Percentiles rank a stretch among this genome's conserved stretches.
phyloP scores from a whole-genome alignment of 2,888 invertebrate species.

The Lepas anatifera region DNA sequence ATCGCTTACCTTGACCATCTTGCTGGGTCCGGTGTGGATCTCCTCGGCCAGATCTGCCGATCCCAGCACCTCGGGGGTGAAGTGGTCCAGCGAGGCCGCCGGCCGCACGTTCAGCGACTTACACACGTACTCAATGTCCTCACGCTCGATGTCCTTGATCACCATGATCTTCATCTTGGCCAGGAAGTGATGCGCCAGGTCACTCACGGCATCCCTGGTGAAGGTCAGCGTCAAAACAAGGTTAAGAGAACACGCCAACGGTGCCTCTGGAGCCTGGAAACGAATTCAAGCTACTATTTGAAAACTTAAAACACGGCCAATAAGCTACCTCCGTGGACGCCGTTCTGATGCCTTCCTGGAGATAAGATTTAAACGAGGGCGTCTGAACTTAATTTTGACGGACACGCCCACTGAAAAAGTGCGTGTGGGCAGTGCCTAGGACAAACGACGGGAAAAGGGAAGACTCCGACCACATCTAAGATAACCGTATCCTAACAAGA shows the following conservation, averaged over 20 bases:
- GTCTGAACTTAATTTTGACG: no score
- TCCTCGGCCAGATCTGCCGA: conserved; percentile 91
- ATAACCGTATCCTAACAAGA: neutral
- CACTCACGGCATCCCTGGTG: conserved; percentile 93
- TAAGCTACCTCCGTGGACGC: no score
- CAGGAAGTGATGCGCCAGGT: conserved; percentile 92
- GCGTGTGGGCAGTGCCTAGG: no score
- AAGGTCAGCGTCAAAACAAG: no score
- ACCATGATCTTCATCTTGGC: conserved; percentile 99
- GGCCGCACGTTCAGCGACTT: conserved; percentile 66
- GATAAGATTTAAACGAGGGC: no score
- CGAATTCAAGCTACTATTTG: no score
- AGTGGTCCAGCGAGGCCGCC: conserved; percentile 97
- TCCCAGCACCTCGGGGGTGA: conserved; percentile 51
- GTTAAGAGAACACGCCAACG: no score
- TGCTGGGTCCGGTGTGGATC: conserved; percentile 70
- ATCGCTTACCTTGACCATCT: conserved; percentile 48
- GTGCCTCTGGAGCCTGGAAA: no score
- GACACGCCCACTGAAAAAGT: no score
- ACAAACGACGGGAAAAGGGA: no score
- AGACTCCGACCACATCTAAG: neutral
- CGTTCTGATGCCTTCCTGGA: no score
- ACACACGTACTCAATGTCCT: conserved; percentile 95
- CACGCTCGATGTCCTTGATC: conserved; percentile 93
- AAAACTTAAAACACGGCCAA: no score